Evolutionary conservation across 2,113 vertebrate genomes (phyloP), one percentile per base, ranked within the genome.

Genomic region (Pimephales promelas): DNA sequence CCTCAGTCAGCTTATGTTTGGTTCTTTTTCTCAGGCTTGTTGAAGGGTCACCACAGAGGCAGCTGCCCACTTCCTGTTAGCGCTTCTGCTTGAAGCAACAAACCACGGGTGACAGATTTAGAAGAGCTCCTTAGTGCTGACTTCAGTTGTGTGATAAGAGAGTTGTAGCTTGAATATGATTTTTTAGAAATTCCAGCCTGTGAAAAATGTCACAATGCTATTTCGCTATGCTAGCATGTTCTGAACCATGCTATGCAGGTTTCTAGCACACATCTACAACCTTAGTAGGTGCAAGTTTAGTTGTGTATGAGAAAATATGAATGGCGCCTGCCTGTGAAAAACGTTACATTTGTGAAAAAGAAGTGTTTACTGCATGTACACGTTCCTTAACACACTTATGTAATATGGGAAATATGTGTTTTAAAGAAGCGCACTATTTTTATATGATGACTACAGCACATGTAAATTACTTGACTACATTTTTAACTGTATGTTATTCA

Each of bases 51-150:
- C 64, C 57, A 73, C 49, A 26, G 36, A 52, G 54, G 82, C 76
- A 76, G 72, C 83, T 49, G 83, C 73, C 84, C 66, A 49, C 87
- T 90, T 92, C 89, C 90, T 88, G 88, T 87, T 86, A 84, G 59
- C 62, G n/a, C 79, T 84, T 90, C 31, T 91, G 88, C 89, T 90
- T 83, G 77, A 74, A 86, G 79, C 81, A 82, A 74, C 85, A 56
- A 86, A 89, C 74, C 47, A 71, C 84, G 81, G 47, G 28, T 85
- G 87, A 79, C 78, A 87, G 74, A 85, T 47, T 5, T 20, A 68
- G 5, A 62, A 82, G 79, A 54, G 0, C 6, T 6, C 2, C 7
- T 54, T 8, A 20, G 18, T 72, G 59, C 73, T 74, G 31, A 84
- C 54, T 31, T 84, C 7, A 36, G 54, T 72, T 22, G n/a, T 72